phyloP scores from a whole-genome alignment of 2,113 vertebrate genomes.

The Eptesicus fuscus region DNA sequence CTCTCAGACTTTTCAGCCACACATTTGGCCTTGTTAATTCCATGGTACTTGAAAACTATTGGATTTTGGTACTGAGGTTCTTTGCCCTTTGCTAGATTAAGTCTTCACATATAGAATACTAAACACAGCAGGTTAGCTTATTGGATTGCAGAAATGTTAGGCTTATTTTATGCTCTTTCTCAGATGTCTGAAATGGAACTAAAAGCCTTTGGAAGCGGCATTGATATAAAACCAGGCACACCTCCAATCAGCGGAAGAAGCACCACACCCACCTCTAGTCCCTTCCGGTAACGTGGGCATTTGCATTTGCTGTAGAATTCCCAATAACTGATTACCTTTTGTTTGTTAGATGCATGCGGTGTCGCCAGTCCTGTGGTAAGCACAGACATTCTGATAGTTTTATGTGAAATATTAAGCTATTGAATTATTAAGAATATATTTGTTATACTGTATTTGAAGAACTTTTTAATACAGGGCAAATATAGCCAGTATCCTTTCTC shows the following conservation, averaged over 20 bases:
- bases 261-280: conserved; percentile 96
- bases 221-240: conserved; percentile 97
- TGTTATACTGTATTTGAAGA: neutral
- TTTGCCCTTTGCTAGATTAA: neutral
- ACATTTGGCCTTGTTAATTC: neutral
- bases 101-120: neutral
- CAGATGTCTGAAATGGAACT: conserved; percentile 98
- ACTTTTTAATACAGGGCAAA: neutral
- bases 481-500: neutral
- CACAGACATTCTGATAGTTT: neutral
- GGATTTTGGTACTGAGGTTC: neutral
- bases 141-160: neutral
- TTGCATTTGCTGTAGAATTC: conserved; percentile 43
- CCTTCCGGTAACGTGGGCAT: conserved; percentile 89
- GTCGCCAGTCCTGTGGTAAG: neutral
- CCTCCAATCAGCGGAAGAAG: conserved; percentile 93
- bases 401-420: neutral
- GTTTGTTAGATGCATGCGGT: neutral
- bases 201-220: conserved; percentile 93
- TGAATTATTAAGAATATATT: neutral
- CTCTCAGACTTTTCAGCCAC: neutral
- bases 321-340: neutral
- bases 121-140: neutral
- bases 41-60: neutral
- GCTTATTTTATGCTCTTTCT: conserved; percentile 39